Evolutionary conservation across 2,888 invertebrate species (phyloP).

Genomic region (Andrena marginata): DNA sequence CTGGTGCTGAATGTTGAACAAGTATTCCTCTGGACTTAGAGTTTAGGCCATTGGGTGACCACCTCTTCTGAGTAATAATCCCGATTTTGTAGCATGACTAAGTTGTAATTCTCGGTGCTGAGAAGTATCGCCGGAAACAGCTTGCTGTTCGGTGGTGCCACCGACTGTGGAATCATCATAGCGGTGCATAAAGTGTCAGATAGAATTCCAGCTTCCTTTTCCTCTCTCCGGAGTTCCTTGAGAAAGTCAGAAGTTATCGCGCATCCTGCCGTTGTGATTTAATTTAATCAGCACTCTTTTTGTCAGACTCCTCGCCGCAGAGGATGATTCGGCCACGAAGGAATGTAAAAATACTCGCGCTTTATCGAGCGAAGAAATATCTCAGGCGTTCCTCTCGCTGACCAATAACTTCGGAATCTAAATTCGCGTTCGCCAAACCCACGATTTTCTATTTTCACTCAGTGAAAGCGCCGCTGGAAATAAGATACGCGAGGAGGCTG

Average conservation of each 20-base stretch:
- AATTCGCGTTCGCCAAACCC: constrained; percentile 41
- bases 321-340: constrained; percentile 5
- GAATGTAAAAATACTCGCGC: constrained; percentile 16
- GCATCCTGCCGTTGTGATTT: constrained; percentile 12
- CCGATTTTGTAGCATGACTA: background rate
- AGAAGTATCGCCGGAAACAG: background rate
- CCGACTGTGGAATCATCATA: constrained; percentile 17
- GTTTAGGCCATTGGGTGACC: background rate
- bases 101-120: background rate
- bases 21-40: constrained; percentile 23
- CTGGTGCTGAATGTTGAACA: constrained; percentile 45
- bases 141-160: background rate
- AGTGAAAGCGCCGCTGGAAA: constrained; percentile 46
- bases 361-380: constrained; percentile 28
- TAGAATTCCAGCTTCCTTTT: constrained; percentile 29
- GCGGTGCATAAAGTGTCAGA: constrained; percentile 14
- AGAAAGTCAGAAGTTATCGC: constrained; percentile 24
- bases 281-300: constrained; percentile 23
- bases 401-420: constrained; percentile 43
- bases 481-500: constrained; percentile 33
- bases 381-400: constrained; percentile 8
- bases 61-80: constrained; percentile 9
- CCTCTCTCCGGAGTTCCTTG: constrained; percentile 4
- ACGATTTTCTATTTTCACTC: constrained; percentile 55
- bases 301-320: background rate